phyloP scores from a whole-genome alignment of 2,797 vertebrate genomes.

The Danio choprae region DNA sequence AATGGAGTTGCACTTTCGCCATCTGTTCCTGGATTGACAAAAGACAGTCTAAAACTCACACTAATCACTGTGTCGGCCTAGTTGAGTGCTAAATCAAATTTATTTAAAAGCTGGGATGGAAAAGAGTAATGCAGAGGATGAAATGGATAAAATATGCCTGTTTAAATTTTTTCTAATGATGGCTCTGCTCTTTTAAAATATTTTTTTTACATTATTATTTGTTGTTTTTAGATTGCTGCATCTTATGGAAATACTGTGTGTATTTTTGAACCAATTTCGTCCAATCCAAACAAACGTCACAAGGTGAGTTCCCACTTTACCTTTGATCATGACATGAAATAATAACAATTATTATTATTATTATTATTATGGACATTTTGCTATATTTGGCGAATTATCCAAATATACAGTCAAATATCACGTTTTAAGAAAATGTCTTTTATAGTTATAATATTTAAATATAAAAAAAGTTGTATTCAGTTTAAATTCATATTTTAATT shows the following conservation, averaged over 20 bases:
- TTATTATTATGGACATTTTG: neutral
- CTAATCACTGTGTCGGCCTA: neutral
- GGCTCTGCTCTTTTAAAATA: neutral
- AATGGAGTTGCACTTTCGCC: neutral
- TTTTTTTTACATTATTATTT: neutral
- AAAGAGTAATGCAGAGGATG: neutral
- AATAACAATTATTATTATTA: neutral
- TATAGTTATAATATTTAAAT: neutral
- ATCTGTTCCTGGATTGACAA: conserved; percentile 1
- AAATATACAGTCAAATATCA: too few species aligned
- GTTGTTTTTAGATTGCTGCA: conserved; percentile 90
- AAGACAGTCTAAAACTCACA: neutral
- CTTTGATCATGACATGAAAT: neutral
- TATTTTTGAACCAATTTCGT: conserved; percentile 93
- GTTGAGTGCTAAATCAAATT: neutral
- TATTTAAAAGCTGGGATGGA: neutral
- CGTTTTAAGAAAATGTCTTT: neutral
- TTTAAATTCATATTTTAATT: neutral
- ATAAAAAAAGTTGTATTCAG: too few species aligned
- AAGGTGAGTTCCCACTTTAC: conserved; percentile 63
- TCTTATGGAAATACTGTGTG: conserved; percentile 98
- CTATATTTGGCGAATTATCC: neutral
- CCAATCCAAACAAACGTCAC: conserved; percentile 87
- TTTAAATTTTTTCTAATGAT: conserved; percentile 10
- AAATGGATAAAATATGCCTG: neutral